These are phyloP conservation scores for Lagenorhynchus albirostris DNA, from an alignment of 2,113 vertebrate genomes.

Conservation along the genomic window DNA sequence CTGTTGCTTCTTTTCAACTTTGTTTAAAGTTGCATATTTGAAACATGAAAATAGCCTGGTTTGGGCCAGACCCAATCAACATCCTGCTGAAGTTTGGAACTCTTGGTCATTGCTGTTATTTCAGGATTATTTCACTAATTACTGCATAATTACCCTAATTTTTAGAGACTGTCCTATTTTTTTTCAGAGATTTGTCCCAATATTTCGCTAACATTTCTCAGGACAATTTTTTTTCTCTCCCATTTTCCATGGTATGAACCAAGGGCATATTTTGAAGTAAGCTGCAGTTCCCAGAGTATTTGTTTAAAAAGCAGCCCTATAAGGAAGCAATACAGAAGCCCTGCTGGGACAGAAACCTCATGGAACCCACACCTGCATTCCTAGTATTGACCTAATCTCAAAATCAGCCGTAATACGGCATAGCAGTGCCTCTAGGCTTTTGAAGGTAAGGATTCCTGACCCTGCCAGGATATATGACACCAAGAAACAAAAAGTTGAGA, in stretches of 20 bases:
- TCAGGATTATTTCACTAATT: constrained; percentile 41
- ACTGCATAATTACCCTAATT: neutral
- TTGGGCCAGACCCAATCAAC: neutral
- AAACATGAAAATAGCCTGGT: neutral
- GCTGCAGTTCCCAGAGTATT: neutral
- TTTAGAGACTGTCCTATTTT: constrained; percentile 26
- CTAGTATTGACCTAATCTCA: neutral
- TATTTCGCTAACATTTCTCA: neutral
- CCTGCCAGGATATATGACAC: neutral
- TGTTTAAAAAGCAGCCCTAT: neutral
- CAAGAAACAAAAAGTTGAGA: neutral
- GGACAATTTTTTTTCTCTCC: neutral
- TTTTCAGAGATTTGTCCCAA: neutral
- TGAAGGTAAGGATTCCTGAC: neutral
- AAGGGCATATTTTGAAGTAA: neutral
- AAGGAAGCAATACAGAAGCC: neutral
- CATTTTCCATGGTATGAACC: neutral
- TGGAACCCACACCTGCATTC: neutral
- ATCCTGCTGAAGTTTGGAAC: neutral
- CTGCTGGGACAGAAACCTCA: neutral
- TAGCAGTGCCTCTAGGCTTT: neutral
- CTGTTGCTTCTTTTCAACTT: neutral
- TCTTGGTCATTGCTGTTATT: constrained; percentile 37
- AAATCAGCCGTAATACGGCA: neutral
- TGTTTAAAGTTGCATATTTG: neutral